Base-by-base conservation (phyloP, 2,888 invertebrate genomes). In the Erpobdella octoculata region DNA sequence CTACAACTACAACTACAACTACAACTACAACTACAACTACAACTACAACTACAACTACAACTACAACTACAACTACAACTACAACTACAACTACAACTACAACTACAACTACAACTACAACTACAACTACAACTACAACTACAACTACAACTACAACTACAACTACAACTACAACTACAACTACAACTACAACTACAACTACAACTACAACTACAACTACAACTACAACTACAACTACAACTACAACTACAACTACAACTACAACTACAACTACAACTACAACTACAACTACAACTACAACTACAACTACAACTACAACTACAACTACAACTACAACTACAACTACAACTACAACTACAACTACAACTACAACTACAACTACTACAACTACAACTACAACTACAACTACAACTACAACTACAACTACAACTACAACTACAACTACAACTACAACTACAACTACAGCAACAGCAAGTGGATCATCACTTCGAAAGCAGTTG, bases 301-400 rank as follows among this genome's bases (percentile, higher is more conserved):
- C 61, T 18, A 59, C 25, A 15, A 59, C 61, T 18, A 59, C 61
- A 15, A 59, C 61, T 25, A 59, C 61, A 15, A 18, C 25, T 15
- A 59, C 61, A 18, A 25, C 61, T 59, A 59, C 12, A 15, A 18
- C 61, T 18, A 59, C 61, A 15, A 59, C 61, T 25, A 59, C 61
- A 15, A 25, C 25, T 15, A 59, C 61, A 18, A 25, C 61, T 15
- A 59, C 25, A 15, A 18, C 25, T 18, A 59, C 61, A 15, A 59
- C 61, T 25, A 59, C 61, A 15, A 25, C 25, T 15, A 59, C 61
- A 18, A 25, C 61, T 15, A 59, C 25, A 15, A 59, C 61, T 18
- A 59, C 61, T 18, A 59, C 61, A 12, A 59, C 61, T 18, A 18
- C 25, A 12, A 59, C 61, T 59, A 25, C 61, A 25, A 41, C 46